Conservation (phyloP, 2,888 invertebrate species). For the Esperia sulphurella region DNA sequence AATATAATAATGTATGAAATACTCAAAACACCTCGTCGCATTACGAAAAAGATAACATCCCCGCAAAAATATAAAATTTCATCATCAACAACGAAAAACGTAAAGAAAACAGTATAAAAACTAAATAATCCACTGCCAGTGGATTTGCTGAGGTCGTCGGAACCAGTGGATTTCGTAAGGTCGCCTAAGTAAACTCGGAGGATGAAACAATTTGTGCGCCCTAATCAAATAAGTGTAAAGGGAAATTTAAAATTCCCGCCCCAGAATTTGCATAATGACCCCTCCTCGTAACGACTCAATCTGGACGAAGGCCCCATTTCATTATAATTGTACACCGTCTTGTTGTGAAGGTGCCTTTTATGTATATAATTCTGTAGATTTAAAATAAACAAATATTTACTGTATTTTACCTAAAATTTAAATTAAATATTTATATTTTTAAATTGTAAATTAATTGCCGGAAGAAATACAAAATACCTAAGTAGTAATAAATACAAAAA, state of each 20-base stretch:
- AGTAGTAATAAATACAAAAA: too few species aligned
- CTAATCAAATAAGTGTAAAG: conserved; percentile 65
- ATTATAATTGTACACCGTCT: conserved; percentile 25
- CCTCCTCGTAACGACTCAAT: conserved; percentile 50
- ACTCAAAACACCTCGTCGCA: too few species aligned
- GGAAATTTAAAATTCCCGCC: conserved; percentile 54
- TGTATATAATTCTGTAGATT: too few species aligned
- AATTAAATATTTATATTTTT: too few species aligned
- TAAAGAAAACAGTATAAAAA: conserved; percentile 26
- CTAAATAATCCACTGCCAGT: conserved; percentile 22
- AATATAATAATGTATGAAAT: too few species aligned
- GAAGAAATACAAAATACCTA: too few species aligned
- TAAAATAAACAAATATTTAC: too few species aligned
- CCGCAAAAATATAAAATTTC: too few species aligned
- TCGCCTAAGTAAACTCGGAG: conserved; percentile 42
- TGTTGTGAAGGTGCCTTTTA: conserved; percentile 29
- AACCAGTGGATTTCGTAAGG: conserved; percentile 22
- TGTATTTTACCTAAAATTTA: too few species aligned
- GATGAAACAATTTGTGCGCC: conserved; percentile 63
- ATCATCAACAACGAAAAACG: background rate
- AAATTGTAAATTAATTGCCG: too few species aligned
- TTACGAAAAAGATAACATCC: too few species aligned
- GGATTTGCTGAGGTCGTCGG: conserved; percentile 12
- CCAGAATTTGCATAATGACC: conserved; percentile 59
- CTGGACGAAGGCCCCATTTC: conserved; percentile 27